Evolutionary conservation across 53 echinoderm and acorn worm species (phyloP), one percentile per base, ranked within the genome.

Genomic region (Actinopyga echinites): DNA sequence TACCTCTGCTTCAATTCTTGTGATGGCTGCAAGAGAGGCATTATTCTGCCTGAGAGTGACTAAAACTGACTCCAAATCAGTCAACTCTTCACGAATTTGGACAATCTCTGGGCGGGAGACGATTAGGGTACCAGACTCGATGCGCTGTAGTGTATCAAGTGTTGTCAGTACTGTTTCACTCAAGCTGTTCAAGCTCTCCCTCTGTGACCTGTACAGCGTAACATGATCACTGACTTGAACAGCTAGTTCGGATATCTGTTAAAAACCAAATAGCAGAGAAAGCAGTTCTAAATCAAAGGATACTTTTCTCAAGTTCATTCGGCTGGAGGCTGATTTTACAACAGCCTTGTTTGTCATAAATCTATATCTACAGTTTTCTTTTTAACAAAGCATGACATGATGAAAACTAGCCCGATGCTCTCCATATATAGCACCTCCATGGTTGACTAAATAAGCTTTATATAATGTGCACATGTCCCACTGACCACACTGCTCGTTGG

Each of bases 81-180:
- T 26, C 22, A 80, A 19, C 29, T 80, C 81, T 37, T 61, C 3
- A 2, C 81, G 60, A 24, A 80, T 80, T 44, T 80, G 81, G 42
- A 80, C 29, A 15, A 80, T 38, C 60, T 80, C 81, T 33, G 81
- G 81, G 4, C 81, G 60, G 25, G 81, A 80, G 62, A 80, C 60
- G 40, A 80, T 61, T n/a, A 80, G 34, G 25, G 24, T 40, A 1
- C 81, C 81, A 10, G 36, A 20, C 22, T 80, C 81, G 34, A 80
- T 80, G 8, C 81, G 57, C 30, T 57, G 30, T 13, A 80, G 81
- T 1, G 81, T 80, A 12, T 56, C 63, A 8, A 80, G 25, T 9
- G 63, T 21, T 35, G 63, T 40, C 12, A 45, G 7, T 38, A 80
- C 21, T 17, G 23, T 23, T 10, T 25, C 60, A 22, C 60, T 60